Conservation (phyloP, 1,140 invertebrate genomes). For the Pogonomyrmex californicus region DNA sequence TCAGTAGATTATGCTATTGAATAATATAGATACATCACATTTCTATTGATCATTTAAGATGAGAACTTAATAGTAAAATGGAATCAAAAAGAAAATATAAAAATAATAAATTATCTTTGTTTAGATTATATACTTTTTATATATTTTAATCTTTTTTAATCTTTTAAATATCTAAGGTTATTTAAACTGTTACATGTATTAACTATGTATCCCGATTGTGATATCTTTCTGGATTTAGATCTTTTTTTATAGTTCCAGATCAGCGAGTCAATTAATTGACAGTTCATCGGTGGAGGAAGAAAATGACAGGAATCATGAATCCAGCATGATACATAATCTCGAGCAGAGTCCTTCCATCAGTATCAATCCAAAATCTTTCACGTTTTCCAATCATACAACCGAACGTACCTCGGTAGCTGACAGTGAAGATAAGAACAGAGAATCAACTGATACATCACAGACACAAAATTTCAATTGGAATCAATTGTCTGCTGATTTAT, state of each 20-base stretch:
- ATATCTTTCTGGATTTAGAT: not conserved
- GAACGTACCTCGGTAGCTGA: conserved; percentile 48
- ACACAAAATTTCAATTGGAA: conserved; percentile 78
- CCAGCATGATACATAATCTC: conserved; percentile 71
- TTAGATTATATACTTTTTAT: not conserved
- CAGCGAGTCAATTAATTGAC: conserved; percentile 69
- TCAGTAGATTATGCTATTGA: conserved; percentile 8
- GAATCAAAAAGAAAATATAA: not conserved
- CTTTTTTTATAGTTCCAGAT: conserved; percentile 75
- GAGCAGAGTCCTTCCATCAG: conserved; percentile 77
- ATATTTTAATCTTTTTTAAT: too few relatives aligned
- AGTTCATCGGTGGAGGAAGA: conserved; percentile 68
- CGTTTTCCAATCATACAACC: conserved; percentile 66
- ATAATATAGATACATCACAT: conserved; percentile 8
- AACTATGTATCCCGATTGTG: not conserved
- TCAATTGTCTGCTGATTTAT: conserved; percentile 77
- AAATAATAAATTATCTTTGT: not conserved
- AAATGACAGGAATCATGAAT: conserved; percentile 65
- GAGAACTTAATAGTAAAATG: conserved; percentile 39
- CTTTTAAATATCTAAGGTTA: too few relatives aligned
- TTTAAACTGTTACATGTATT: not conserved
- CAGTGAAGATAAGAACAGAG: conserved; percentile 61
- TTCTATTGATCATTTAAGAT: conserved; percentile 46
- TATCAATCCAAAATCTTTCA: conserved; percentile 77
- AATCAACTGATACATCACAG: conserved; percentile 24